Evolutionary conservation across 2,797 vertebrate genomes (phyloP).

Genomic region (Lithobates pipiens): DNA sequence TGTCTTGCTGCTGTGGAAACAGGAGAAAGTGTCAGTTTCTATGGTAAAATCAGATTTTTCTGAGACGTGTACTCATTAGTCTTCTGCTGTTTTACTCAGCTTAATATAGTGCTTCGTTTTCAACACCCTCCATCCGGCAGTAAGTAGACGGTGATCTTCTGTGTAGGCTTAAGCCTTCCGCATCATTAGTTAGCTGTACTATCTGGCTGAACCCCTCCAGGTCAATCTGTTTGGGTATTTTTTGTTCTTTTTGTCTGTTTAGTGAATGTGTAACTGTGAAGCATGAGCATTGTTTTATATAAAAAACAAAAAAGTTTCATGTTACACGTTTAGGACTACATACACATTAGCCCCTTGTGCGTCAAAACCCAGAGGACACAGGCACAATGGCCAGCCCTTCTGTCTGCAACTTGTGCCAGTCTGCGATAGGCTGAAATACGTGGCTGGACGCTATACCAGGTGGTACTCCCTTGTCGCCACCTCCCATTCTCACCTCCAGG

Average conservation of each 20-base stretch:
- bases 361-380: too few species aligned
- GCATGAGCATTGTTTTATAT: too few species aligned
- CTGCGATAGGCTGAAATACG: too few species aligned
- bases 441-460: too few species aligned
- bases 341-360: too few species aligned
- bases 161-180: neutral
- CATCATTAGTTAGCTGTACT: neutral
- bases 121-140: neutral
- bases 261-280: neutral
- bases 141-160: neutral
- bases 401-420: too few species aligned
- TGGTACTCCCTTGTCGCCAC: too few species aligned
- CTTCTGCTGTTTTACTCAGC: neutral
- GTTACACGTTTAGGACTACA: too few species aligned
- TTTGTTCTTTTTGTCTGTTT: neutral
- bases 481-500: too few species aligned
- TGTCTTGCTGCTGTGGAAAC: conserved; percentile 19
- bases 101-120: conserved; percentile 21
- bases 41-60: conserved; percentile 26
- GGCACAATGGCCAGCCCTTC: too few species aligned
- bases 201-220: neutral
- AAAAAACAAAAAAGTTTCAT: too few species aligned
- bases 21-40: conserved; percentile 32
- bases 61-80: conserved; percentile 12
- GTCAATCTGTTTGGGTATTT: neutral